Evolutionary conservation across 2,888 invertebrate species (phyloP).

Genomic region (Amiota communis): DNA sequence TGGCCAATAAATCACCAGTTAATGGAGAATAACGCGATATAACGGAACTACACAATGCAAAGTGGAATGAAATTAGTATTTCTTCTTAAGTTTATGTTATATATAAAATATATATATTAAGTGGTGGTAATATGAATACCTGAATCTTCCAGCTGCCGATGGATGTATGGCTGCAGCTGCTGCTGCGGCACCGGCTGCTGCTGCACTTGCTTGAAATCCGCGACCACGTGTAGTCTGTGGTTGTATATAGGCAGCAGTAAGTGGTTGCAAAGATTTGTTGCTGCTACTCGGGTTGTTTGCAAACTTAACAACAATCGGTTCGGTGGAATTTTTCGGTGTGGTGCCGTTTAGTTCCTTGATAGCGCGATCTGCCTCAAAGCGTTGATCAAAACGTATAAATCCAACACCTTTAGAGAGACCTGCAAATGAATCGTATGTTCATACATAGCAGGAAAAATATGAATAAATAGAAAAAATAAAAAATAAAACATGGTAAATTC

Average conservation of each 20-base stretch:
- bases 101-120: too few species aligned
- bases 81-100: too few species aligned
- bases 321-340: slow-evolving; percentile 89
- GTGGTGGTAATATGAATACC: slow-evolving; percentile 54
- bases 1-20: slow-evolving; percentile 85
- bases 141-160: slow-evolving; percentile 71
- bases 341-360: slow-evolving; percentile 93
- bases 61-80: slow-evolving; percentile 13
- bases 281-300: slow-evolving; percentile 94
- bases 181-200: slow-evolving; percentile 70
- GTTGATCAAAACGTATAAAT: slow-evolving; percentile 94
- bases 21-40: slow-evolving; percentile 85
- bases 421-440: slow-evolving; percentile 68
- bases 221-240: slow-evolving; percentile 82
- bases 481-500: too few species aligned
- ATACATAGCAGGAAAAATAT: too few species aligned
- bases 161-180: slow-evolving; percentile 73
- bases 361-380: slow-evolving; percentile 92
- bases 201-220: slow-evolving; percentile 84
- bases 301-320: slow-evolving; percentile 95
- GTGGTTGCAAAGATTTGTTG: slow-evolving; percentile 86
- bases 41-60: slow-evolving; percentile 72
- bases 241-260: slow-evolving; percentile 87
- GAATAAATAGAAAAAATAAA: too few species aligned
- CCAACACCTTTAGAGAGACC: slow-evolving; percentile 96